Base-by-base conservation (phyloP, 2,797 vertebrate genomes). In the Ptychadena robeensis region DNA sequence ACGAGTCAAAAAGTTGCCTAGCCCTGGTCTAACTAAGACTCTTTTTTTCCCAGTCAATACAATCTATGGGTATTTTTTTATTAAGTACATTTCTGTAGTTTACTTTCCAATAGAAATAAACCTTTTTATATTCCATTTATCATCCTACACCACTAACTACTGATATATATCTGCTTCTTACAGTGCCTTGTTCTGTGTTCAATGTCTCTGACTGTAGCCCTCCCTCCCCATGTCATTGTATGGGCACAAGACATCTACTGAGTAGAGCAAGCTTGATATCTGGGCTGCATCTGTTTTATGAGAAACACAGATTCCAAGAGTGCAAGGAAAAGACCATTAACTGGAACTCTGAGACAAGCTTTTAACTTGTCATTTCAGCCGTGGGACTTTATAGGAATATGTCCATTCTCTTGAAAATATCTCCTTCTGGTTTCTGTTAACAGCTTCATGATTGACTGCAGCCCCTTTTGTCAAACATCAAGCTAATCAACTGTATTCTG, bases 151-250 rank as follows among this genome's bases (percentile, higher is more conserved):
- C 88, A 80, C 87, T 3, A 0, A 27, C 74, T 59, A 78, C 14
- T 1, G 64, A 88, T 2, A 89, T 57, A 86, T 85, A 88, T 87
- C 81, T 81, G 65, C 61, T 48, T 38, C 25, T 65, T 31, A 72
- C 73, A 81, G 40, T 38, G 82, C 15, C 87, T 81, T 88, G 79
- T 85, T 88, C 85, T 78, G 37, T 73, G 88, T 86, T 90, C 85
- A 85, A 86, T 85, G 88, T 44, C 28, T 65, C n/a, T 74, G 85
- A 87, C 86, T 72, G 80, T 88, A 74, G 91, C 83, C 87, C 86
- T 89, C 82, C 7, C 1, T 87, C 83, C 2, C 8, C 59, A 87
- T 82, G 44, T 35, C 80, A 80, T 64, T 73, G 72, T 76, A 53
- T 81, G 85, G 86, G 88, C 80, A 30, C 12, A 30, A 87, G 79